Evolutionary conservation across 2,113 vertebrate genomes (phyloP).

Genomic region (Micromys minutus): DNA sequence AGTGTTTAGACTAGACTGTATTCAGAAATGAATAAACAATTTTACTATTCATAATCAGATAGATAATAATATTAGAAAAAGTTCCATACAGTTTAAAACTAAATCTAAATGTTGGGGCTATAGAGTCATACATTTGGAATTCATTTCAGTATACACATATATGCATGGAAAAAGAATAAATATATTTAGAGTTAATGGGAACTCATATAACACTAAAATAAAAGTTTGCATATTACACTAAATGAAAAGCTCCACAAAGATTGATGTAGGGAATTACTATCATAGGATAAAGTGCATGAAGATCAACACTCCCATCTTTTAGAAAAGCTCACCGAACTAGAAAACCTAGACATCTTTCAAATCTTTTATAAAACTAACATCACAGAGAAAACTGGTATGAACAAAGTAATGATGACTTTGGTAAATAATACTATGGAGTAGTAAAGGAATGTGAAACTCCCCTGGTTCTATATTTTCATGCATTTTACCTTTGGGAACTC

Average conservation of each 20-base stretch:
- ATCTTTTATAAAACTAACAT: not conserved
- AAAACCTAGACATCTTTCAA: not conserved
- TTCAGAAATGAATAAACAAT: constrained; percentile 8
- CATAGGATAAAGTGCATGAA: not conserved
- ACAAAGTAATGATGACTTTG: not conserved
- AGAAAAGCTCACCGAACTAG: not conserved
- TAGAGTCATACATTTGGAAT: not conserved
- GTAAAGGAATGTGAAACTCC: not conserved
- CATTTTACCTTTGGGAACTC: not conserved
- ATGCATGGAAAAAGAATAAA: not conserved
- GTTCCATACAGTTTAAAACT: not conserved
- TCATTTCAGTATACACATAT: not conserved
- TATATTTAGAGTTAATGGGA: not conserved
- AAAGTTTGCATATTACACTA: no score
- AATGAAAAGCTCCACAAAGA: not conserved
- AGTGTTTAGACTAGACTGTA: not conserved
- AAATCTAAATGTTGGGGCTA: not conserved
- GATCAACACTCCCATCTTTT: not conserved
- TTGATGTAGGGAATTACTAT: not conserved
- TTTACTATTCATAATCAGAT: not conserved
- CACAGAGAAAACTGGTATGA: not conserved
- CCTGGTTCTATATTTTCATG: not conserved
- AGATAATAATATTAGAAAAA: not conserved
- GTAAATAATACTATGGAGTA: not conserved
- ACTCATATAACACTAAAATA: not conserved